Conservation (phyloP, 2,797 vertebrate genomes). For the Psittacula echo region DNA sequence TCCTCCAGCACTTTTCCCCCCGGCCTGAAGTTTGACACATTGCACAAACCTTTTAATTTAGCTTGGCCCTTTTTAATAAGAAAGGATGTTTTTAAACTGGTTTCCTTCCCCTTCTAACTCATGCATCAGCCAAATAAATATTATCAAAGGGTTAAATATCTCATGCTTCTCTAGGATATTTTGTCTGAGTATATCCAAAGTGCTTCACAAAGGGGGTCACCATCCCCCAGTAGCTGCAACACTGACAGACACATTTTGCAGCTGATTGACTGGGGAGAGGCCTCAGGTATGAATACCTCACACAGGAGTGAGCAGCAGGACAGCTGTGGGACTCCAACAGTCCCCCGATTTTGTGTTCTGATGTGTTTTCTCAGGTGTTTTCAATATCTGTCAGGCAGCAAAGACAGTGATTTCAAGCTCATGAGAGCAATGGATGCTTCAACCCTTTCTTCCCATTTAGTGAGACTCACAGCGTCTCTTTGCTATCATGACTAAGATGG, state of each 20-base stretch:
- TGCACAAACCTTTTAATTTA: conserved; percentile 46
- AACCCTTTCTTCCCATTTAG: not conserved
- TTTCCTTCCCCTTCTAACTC: not conserved
- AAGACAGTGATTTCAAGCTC: not conserved
- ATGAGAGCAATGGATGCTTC: not conserved
- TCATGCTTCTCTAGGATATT: not conserved
- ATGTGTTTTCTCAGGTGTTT: not conserved
- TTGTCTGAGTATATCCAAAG: not conserved
- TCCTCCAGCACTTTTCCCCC: not conserved
- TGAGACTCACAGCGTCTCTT: not conserved
- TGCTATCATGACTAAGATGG: fast-evolving
- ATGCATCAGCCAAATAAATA: conserved; percentile 44
- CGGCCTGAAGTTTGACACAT: not conserved
- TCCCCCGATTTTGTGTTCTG: not conserved
- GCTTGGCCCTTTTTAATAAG: conserved; percentile 25
- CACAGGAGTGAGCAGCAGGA: fast-evolving
- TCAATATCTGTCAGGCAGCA: not conserved
- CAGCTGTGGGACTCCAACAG: fast-evolving
- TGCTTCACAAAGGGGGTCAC: not conserved
- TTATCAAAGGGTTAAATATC: conserved; percentile 43
- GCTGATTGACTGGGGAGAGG: not conserved
- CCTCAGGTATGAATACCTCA: fast-evolving
- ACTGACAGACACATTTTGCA: not conserved
- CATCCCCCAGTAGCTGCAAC: not conserved
- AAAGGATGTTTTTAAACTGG: conserved; percentile 44